Evolutionary conservation across 2,888 invertebrate genomes (phyloP).

Genomic region (Agrilus mali): DNA sequence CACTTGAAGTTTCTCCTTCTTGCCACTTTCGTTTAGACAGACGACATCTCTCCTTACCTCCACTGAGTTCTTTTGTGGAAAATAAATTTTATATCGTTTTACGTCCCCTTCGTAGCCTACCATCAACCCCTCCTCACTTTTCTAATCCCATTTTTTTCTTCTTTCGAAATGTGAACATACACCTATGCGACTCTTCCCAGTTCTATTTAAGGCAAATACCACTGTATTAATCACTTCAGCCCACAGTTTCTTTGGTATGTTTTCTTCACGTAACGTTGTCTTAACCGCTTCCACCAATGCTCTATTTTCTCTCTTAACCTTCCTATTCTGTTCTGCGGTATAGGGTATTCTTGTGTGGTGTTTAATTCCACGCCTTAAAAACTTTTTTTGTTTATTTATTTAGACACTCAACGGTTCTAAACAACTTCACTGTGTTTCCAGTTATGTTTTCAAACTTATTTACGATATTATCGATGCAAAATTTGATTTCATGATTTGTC

Average conservation of each 20-base stretch:
- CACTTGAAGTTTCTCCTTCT: too few relatives aligned
- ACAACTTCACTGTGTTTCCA: conserved; percentile 14
- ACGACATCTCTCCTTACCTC: conserved; percentile 12
- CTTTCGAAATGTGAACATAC: conserved; percentile 25
- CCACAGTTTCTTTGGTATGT: conserved; percentile 18
- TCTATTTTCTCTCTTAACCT: conserved; percentile 24
- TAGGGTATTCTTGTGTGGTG: conserved; percentile 21
- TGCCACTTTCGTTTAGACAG: conserved; percentile 2
- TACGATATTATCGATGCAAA: conserved; percentile 13
- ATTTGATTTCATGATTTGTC: conserved; percentile 13
- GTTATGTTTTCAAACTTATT: conserved; percentile 17
- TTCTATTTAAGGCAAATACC: conserved; percentile 12
- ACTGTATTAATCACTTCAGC: conserved; percentile 22
- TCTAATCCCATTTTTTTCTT: conserved; percentile 22
- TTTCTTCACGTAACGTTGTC: conserved; percentile 16
- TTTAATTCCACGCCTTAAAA: conserved; percentile 15
- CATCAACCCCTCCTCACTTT: conserved; percentile 21
- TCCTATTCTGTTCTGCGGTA: conserved; percentile 28
- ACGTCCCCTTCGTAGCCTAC: conserved; percentile 24
- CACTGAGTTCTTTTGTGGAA: conserved; percentile 11
- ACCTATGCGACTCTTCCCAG: conserved; percentile 15
- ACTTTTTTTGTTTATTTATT: conserved; percentile 15
- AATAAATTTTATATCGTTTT: conserved; percentile 13
- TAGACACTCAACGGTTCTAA: conserved; percentile 20
- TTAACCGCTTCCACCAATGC: conserved; percentile 24